Evolutionary conservation across 2,113 vertebrate genomes (phyloP), one percentile per base, ranked within the genome.

Genomic region (Pseudorasbora parva): DNA sequence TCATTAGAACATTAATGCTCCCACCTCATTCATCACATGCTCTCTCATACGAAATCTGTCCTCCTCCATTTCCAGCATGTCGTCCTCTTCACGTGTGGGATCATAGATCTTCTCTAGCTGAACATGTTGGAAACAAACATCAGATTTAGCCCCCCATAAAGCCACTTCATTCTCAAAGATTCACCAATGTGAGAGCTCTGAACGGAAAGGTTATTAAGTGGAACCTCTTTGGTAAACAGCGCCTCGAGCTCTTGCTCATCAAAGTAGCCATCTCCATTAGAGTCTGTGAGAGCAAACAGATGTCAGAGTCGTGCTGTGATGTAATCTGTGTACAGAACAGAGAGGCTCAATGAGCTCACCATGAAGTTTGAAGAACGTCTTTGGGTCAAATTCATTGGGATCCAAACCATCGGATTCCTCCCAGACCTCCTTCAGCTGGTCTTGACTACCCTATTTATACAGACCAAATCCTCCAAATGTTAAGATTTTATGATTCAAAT

Each of bases 371-470:
- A 99, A 98, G 93, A 98, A 99, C 71, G 97, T 99, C 93, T 96
- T 99, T 73, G 97, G 94, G 82, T 98, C 93, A 91, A 98, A 99
- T 87, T 97, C 94, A 66, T 94, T 93, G 78, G 96, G 96, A 88
- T 98, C 97, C 89, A 98, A 91, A 84, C 96, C 96, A 83, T 98
- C 97, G 45, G 95, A 76, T 88, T 98, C 96, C 90, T 97, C 91
- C 97, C 97, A 98, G 37, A 98, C 97, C 89, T 98, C 96, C 89
- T 97, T 98, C 82, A 98, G 92, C 90, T 98, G 97, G 91, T 97
- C 96, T 89, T 97, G 94, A 93, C 97, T 98, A 88, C 97, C 97
- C 97, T 98, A 84, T 62, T 88, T 77, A 82, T 78, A 81, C 85
- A 82, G 59, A 78, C 23, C 15, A 15, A 66, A 75, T 30, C 17